Conservation (phyloP, 2,113 vertebrate species). For the Oryzias curvinotus region DNA sequence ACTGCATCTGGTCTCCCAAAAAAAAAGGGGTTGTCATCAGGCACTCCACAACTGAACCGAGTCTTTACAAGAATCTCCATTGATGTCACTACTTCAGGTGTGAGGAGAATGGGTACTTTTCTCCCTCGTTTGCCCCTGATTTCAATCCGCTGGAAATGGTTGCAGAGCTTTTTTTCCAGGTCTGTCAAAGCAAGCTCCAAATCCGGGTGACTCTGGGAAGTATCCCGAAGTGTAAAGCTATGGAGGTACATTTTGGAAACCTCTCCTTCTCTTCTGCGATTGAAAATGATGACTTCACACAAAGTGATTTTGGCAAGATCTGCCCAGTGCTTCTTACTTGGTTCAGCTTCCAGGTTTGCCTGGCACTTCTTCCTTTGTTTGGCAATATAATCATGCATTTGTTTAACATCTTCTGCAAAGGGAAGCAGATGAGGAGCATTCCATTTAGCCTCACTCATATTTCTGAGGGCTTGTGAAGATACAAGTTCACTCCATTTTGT, state of each 20-base stretch:
- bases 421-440: constrained; percentile 9
- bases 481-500: constrained; percentile 25
- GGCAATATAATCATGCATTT: constrained; percentile 5
- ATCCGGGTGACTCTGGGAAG: constrained; percentile 5
- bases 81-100: background rate
- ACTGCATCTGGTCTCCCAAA: constrained; percentile 1
- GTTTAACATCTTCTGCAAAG: constrained; percentile 21
- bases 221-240: constrained; percentile 5
- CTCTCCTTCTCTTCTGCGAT: constrained; percentile 9
- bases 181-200: constrained; percentile 15
- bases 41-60: background rate
- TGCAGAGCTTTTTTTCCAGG: constrained; percentile 11
- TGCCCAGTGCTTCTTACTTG: background rate
- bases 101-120: constrained; percentile 23
- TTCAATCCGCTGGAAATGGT: constrained; percentile 11
- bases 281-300: constrained; percentile 7
- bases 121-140: constrained; percentile 5
- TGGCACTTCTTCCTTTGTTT: background rate
- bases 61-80: constrained; percentile 13
- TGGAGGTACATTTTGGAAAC: constrained; percentile 7
- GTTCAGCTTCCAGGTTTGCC: background rate
- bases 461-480: constrained; percentile 18
- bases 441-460: constrained; percentile 15
- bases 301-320: constrained; percentile 11
- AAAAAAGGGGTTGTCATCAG: constrained; percentile 8